phyloP scores from a whole-genome alignment of 92 coral and sea anemone genomes.

The Zoanthus gigantus region DNA sequence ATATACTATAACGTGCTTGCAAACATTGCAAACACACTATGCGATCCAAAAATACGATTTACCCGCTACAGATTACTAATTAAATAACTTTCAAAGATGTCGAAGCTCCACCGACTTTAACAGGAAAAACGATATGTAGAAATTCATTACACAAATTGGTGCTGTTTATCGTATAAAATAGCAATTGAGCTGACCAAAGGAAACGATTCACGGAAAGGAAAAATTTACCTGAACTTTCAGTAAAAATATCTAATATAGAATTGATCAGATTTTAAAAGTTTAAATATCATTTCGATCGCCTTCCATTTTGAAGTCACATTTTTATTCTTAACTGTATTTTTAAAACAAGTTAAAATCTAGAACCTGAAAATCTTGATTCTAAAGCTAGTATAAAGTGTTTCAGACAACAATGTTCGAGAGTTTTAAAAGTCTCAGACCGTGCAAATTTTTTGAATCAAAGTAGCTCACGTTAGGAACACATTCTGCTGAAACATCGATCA shows the following conservation, averaged over 20 bases:
- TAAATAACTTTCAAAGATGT: background rate
- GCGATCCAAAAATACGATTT: no score
- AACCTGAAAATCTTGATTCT: background rate
- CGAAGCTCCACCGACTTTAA: background rate
- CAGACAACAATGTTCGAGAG: no score
- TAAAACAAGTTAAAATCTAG: background rate
- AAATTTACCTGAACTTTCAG: constrained; percentile 3
- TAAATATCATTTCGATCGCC: background rate
- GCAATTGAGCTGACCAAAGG: background rate
- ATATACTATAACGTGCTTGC: no score
- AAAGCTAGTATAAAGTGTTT: background rate
- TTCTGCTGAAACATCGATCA: no score
- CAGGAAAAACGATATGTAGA: background rate
- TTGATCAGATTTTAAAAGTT: background rate
- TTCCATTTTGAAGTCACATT: background rate
- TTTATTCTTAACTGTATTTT: background rate
- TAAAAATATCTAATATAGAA: background rate
- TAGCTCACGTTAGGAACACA: no score
- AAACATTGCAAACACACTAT: no score
- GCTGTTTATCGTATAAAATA: background rate
- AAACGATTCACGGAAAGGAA: background rate
- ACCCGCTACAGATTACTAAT: background rate
- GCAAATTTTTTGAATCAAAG: no score
- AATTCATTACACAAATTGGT: background rate
- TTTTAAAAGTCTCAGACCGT: no score